Base-by-base conservation (phyloP, 1,140 invertebrate species). In the Drosophila truncata region DNA sequence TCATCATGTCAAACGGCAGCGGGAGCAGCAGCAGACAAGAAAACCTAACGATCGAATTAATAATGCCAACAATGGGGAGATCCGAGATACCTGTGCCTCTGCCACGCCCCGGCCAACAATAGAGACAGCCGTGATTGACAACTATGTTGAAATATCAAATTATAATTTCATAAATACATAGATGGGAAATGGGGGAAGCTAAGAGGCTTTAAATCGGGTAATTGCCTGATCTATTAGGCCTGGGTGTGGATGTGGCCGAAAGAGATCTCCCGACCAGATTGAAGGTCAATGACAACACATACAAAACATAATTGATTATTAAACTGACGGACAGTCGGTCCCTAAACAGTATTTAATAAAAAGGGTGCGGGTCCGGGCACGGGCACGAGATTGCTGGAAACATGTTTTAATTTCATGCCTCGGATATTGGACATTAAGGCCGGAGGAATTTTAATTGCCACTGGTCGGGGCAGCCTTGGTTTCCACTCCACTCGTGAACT, bases 131-230 rank as follows among this genome's bases (percentile, higher is more conserved):
- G 55, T 90, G 85, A 90, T 90, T 90, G 85, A 90, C 85, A 90
- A 90, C 85, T 85, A 90, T 90, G 85, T 90, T 90, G 85, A 90
- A 90, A 90, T 90, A 90, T 90, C 66, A 90, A 90, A 90, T 90
- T 90, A 90, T 82, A 67, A 86, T 77, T 90, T 80, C 74, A 81
- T 78, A 88, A 87, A 84, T 78, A 88, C 88, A 84, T 80, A 86
- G 67, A 77, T 46, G 58, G 44, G 46, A 55, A 65, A 47, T 71
- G 83, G 80, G 74, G 75, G 79, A 88, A 69, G 66, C 75, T 87
- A 87, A 87, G 82, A 77, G 74, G 83, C 83, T 87, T 86, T 86
- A 79, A 82, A 82, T 86, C 69, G 66, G 85, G 82, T 90, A 90
- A 90, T 90, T 90, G 85, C 86, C 74, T 66, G 62, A 59, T 69